phyloP scores from a whole-genome alignment of 2,113 vertebrate genomes.

The Empidonax traillii region DNA sequence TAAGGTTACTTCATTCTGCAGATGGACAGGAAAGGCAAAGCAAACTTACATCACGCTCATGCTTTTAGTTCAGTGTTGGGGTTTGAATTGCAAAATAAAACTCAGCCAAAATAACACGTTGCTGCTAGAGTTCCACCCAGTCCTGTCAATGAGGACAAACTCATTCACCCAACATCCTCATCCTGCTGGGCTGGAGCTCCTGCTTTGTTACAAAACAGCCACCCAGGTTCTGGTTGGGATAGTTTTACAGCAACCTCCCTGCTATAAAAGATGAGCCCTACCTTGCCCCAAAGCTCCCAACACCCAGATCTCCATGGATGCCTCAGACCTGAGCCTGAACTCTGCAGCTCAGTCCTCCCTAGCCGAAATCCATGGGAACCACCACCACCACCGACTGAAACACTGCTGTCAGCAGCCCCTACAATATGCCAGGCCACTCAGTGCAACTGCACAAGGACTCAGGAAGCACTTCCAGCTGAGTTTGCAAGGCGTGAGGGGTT shows the following conservation, averaged over 20 bases:
- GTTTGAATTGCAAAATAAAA: slow-evolving; percentile 17
- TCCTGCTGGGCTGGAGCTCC: background rate
- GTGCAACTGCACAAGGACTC: background rate
- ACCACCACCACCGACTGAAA: background rate
- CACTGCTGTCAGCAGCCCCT: background rate
- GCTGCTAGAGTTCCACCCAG: slow-evolving; percentile 24
- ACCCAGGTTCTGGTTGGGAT: background rate
- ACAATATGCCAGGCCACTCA: background rate
- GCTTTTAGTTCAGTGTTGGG: background rate
- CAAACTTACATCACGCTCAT: background rate
- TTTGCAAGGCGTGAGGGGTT: background rate
- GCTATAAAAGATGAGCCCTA: background rate
- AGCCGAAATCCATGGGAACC: background rate
- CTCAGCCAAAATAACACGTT: background rate
- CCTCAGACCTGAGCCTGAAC: background rate
- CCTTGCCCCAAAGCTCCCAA: background rate
- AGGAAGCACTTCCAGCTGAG: background rate
- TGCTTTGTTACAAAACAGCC: slow-evolving; percentile 13
- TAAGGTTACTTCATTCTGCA: background rate
- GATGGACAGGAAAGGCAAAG: background rate
- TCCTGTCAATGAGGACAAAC: background rate
- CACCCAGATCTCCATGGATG: background rate
- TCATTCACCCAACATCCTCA: background rate
- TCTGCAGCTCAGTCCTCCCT: background rate
- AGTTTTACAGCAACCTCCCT: background rate